A percentile compares a stretch with the other conserved stretches of the same genome.
These are phyloP conservation scores for Platycheirus rosarum DNA, from an alignment of 2,888 invertebrate genomes.

Conservation along the genomic window DNA sequence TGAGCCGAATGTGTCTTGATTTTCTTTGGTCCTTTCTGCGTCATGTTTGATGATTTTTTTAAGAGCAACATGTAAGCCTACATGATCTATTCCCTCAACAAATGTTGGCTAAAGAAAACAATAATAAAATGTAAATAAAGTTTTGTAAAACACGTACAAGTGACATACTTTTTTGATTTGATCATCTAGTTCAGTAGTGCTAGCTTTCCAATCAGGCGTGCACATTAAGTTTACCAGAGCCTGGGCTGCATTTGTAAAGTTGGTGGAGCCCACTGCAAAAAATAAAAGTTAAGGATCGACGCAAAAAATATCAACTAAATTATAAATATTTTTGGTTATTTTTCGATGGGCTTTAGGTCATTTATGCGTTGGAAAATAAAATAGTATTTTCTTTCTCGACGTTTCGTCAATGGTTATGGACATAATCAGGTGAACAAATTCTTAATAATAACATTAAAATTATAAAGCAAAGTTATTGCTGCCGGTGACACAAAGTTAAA, in stretches of 20 bases:
- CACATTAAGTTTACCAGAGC: constrained; percentile 83
- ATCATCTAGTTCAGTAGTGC: constrained; percentile 69
- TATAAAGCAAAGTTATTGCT: too few relatives aligned
- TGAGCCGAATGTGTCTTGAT: constrained; percentile 84
- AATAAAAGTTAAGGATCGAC: too few relatives aligned
- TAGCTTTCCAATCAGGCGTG: constrained; percentile 84
- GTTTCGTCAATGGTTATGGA: too few relatives aligned
- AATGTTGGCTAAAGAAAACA: constrained; percentile 74
- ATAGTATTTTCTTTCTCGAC: too few relatives aligned
- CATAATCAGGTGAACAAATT: too few relatives aligned
- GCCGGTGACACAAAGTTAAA: too few relatives aligned
- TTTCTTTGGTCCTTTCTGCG: constrained; percentile 82
- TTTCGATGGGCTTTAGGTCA: too few relatives aligned
- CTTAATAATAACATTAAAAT: too few relatives aligned
- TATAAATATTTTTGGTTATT: too few relatives aligned
- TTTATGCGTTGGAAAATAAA: too few relatives aligned
- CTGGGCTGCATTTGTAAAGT: constrained; percentile 82
- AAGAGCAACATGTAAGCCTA: constrained; percentile 89
- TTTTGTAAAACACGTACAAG: constrained; percentile 3
- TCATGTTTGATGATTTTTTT: constrained; percentile 89
- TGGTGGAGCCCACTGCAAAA: constrained; percentile 79
- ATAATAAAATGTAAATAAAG: neutral
- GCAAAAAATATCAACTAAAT: too few relatives aligned
- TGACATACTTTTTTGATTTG: constrained; percentile 63
- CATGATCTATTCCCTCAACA: constrained; percentile 86